Evolutionary conservation across 2,888 invertebrate genomes (phyloP).

Genomic region (Noctua janthina): DNA sequence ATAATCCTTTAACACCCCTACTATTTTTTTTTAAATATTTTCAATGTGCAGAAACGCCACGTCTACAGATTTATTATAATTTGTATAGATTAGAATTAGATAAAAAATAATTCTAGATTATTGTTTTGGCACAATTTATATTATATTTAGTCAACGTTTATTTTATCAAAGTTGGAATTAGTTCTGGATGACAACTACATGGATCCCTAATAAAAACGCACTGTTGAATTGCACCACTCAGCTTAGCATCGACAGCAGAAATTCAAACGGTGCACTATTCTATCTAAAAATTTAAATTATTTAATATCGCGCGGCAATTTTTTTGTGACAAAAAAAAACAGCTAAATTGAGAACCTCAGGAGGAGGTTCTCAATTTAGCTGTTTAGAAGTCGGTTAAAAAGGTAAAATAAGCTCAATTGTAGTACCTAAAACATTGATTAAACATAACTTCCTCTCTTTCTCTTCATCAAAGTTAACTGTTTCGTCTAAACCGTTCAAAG

Average conservation of each 20-base stretch:
- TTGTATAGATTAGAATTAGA: neutral
- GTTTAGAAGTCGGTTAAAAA: too few species aligned
- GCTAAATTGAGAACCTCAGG: too few species aligned
- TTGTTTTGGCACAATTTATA: neutral
- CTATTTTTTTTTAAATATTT: too few species aligned
- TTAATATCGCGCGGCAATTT: neutral
- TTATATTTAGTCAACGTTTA: neutral
- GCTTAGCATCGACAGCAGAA: neutral
- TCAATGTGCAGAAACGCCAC: too few species aligned
- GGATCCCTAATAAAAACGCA: neutral
- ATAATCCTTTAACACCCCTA: too few species aligned
- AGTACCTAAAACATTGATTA: neutral
- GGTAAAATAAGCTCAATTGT: too few species aligned
- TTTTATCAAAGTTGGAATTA: neutral
- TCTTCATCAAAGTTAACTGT: constrained; percentile 28
- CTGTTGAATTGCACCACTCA: neutral
- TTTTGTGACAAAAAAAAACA: too few species aligned
- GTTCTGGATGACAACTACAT: neutral
- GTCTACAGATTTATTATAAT: too few species aligned
- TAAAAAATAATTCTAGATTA: neutral
- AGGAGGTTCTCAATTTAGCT: too few species aligned
- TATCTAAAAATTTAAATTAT: neutral
- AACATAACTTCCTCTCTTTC: constrained; percentile 2
- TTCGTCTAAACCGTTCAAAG: constrained; percentile 33
- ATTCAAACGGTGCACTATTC: neutral